Evolutionary conservation across 2,797 vertebrate genomes (phyloP), one percentile per base, ranked within the genome.

Genomic region (Microctenopoma lineatum): DNA sequence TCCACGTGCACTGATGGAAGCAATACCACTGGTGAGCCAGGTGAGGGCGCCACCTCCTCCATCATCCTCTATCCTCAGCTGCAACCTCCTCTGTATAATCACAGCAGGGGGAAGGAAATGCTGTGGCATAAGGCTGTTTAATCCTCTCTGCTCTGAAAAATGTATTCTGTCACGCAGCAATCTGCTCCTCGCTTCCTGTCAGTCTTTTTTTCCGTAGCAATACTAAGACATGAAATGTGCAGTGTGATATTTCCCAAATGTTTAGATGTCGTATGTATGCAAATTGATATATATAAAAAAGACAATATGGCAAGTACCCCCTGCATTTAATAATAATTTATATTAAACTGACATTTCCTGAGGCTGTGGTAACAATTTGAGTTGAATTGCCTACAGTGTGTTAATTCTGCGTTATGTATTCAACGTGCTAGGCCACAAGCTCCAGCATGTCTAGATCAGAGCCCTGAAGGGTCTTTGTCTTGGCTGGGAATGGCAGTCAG

Each of bases 111-210:
- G 26, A 73, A 75, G 83, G 88, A 89, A 83, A 92, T 89, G 82
- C 75, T 79, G 80, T 86, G 91, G 88, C 90, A 92, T 92, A 90
- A 86, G 82, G 89, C 84, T 73, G 78, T 82, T 89, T 92, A 92
- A 92, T 92, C 89, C 89, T 73, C 65, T 84, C 77, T 81, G 56
- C 60, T 76, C 80, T 82, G 70, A 89, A 90, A 88, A 92, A 89
- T 88, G 84, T 85, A 80, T 91, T 89, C 76, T 79, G 84, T 92
- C 90, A 92, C 86, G 89, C 88, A 91, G 76, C 86, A 91, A 88
- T 90, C 88, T 90, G 88, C 75, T 66, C 75, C 75, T 14, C 69
- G 73, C 76, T 84, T 75, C 68, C 73, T 75, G 48, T 63, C 66
- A 41, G 38, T 73, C 58, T 73, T 66, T 61, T 72, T 72, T 65